Conservation (phyloP, 2,797 vertebrate genomes). For the Gambusia yucatana region DNA sequence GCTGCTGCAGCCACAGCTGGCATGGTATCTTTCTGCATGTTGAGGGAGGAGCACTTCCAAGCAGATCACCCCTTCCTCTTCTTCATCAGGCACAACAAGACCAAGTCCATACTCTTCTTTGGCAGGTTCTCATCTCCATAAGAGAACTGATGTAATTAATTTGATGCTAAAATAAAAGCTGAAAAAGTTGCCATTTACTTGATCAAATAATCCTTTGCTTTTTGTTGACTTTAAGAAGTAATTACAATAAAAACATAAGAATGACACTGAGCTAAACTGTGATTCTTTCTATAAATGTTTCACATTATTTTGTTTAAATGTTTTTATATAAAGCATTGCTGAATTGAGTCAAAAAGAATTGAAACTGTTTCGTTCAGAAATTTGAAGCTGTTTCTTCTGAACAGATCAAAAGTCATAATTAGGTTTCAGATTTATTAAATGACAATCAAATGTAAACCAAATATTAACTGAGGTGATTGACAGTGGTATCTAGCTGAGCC, state of each 20-base stretch:
- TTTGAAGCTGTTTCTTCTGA: background rate
- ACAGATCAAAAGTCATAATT: background rate
- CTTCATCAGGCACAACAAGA: conserved; percentile 88
- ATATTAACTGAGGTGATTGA: background rate
- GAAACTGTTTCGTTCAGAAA: background rate
- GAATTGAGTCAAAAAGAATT: background rate
- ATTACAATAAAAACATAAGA: background rate
- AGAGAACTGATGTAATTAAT: conserved; percentile 46
- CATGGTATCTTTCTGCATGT: conserved; percentile 60
- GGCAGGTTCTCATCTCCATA: conserved; percentile 86
- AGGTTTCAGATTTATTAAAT: background rate
- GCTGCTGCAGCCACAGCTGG: conserved; percentile 89
- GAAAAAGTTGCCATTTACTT: background rate
- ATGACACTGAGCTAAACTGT: background rate
- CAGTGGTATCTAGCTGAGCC: background rate
- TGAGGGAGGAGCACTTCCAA: conserved; percentile 81
- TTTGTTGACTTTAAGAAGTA: background rate
- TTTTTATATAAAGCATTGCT: background rate
- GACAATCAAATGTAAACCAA: background rate
- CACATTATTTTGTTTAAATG: background rate
- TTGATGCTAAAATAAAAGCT: background rate
- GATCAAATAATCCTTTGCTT: background rate
- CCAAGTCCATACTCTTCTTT: conserved; percentile 86
- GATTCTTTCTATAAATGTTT: background rate
- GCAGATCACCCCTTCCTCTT: conserved; percentile 94